Evolutionary conservation across 2,888 invertebrate genomes (phyloP).

Genomic region (Podabrus alpinus): DNA sequence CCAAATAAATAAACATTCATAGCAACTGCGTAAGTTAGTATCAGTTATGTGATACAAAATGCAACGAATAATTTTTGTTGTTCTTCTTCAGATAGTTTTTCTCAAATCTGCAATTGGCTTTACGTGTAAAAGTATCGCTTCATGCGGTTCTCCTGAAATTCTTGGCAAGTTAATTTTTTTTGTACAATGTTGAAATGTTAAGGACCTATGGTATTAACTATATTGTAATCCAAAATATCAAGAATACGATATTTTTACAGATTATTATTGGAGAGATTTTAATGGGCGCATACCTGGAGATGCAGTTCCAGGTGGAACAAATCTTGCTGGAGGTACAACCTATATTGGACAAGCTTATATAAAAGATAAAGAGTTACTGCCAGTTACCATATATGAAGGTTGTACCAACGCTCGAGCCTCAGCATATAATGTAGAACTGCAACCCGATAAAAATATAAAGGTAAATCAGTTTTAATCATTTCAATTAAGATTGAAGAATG

Average conservation of each 20-base stretch:
- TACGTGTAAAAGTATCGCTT: not conserved
- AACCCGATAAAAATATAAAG: not conserved
- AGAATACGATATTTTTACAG: not conserved
- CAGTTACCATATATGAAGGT: conserved; percentile 5
- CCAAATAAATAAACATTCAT: no score
- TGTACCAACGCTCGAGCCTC: not conserved
- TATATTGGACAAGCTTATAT: conserved; percentile 10
- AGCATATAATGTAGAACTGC: not conserved
- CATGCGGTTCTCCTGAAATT: not conserved
- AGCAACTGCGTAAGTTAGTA: no score
- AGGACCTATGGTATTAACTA: not conserved
- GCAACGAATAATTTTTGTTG: not conserved
- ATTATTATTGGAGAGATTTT: conserved; percentile 16
- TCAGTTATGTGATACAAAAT: not conserved
- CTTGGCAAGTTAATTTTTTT: not conserved
- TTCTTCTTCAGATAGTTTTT: not conserved
- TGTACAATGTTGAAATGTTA: no score
- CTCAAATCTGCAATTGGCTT: not conserved
- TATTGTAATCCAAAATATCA: not conserved
- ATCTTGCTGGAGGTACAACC: conserved; percentile 1
- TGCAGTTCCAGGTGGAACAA: conserved; percentile 10
- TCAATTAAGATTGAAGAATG: no score
- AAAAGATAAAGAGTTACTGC: not conserved
- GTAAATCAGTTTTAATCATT: not conserved
- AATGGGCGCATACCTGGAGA: conserved; percentile 2